Conservation (phyloP, 2,113 vertebrate species). For the Malurus melanocephalus region DNA sequence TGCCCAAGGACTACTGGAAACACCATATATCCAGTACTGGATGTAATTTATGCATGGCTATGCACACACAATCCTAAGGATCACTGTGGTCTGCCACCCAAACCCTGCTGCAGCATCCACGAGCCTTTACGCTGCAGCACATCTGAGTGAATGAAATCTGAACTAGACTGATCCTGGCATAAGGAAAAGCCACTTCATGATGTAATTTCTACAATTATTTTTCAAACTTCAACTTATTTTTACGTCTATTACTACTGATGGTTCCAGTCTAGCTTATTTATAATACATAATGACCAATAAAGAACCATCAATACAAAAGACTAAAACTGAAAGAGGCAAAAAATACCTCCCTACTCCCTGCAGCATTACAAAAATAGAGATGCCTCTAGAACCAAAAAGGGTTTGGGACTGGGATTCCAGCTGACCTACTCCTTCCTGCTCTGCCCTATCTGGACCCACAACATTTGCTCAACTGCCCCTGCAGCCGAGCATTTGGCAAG, state of each 20-base stretch:
- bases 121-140: not conserved
- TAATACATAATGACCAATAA: not conserved
- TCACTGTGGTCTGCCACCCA: not conserved
- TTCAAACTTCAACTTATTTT: not conserved
- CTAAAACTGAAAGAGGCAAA: not conserved
- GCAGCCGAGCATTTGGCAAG: not conserved
- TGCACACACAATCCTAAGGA: not conserved
- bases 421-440: not conserved
- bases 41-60: not conserved
- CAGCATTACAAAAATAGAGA: not conserved
- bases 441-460: not conserved
- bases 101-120: accelerated
- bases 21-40: accelerated
- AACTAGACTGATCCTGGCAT: not conserved
- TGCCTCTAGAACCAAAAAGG: not conserved
- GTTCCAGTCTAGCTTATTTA: not conserved
- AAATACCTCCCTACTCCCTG: not conserved
- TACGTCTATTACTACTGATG: not conserved
- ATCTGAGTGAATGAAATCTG: not conserved
- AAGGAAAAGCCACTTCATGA: not conserved
- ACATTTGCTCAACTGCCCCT: not conserved
- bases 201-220: not conserved
- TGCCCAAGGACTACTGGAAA: not conserved
- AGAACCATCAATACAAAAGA: not conserved
- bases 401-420: not conserved